Conservation (phyloP, 2,797 vertebrate genomes). For the Takifugu ocellatus region DNA sequence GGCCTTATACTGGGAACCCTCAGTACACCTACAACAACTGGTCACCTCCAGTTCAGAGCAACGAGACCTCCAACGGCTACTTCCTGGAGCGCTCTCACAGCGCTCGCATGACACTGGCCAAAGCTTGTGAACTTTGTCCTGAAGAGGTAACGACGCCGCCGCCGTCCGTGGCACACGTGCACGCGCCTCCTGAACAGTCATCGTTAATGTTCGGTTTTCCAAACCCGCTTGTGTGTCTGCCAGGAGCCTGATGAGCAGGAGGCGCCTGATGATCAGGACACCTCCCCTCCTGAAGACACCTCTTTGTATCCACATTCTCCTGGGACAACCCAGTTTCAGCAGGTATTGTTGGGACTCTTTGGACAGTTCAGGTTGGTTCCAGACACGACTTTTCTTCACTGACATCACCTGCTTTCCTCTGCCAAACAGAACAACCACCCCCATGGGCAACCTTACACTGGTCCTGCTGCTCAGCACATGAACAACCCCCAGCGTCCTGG, state of each 20-base stretch:
- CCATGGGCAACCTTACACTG: conserved; percentile 97
- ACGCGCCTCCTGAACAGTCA: neutral
- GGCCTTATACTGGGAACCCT: conserved; percentile 96
- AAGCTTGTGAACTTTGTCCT: conserved; percentile 98
- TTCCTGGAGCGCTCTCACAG: conserved; percentile 99
- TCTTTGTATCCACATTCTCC: conserved; percentile 96
- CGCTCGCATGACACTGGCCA: conserved; percentile 98
- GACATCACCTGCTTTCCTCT: neutral
- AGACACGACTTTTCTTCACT: neutral
- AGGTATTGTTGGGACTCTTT: conserved; percentile 74
- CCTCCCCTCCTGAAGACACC: conserved; percentile 98
- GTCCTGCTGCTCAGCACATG: conserved; percentile 98
- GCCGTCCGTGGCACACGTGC: conserved; percentile 4
- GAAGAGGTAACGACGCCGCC: conserved; percentile 86
- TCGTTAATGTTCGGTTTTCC: too few relatives aligned
- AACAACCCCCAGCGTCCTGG: conserved; percentile 98
- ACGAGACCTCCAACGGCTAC: conserved; percentile 98
- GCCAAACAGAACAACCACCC: conserved; percentile 93
- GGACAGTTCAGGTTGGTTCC: neutral
- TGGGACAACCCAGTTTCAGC: conserved; percentile 91
- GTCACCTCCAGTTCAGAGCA: conserved; percentile 99
- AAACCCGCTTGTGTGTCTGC: conserved; percentile 39
- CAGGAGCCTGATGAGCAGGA: conserved; percentile 98
- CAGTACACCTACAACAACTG: conserved; percentile 99
- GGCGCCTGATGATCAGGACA: conserved; percentile 95